Conservation (phyloP, 2,113 vertebrate genomes). For the Atherinomorus stipes region DNA sequence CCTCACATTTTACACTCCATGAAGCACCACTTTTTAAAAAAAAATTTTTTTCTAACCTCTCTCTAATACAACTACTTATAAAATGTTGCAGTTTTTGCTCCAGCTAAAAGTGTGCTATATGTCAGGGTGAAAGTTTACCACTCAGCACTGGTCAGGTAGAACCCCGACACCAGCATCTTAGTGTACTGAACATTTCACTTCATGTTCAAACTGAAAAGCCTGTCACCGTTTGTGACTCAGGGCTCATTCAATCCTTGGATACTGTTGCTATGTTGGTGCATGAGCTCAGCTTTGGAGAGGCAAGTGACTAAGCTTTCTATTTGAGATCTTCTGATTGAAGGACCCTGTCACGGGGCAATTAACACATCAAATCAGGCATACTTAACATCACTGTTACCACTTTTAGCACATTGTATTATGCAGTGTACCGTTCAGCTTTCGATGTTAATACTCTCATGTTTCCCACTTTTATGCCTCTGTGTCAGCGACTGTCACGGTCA, state of each 20-base stretch:
- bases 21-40: constrained; percentile 49
- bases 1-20: constrained; percentile 66
- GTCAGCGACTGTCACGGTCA: not conserved
- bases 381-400: not conserved
- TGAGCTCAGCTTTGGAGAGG: constrained; percentile 3
- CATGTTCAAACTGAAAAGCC: constrained; percentile 29
- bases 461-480: not conserved
- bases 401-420: not conserved
- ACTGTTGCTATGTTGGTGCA: constrained; percentile 22
- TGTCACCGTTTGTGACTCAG: constrained; percentile 21
- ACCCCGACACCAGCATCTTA: not conserved
- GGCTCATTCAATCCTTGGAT: constrained; percentile 23
- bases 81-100: constrained; percentile 47
- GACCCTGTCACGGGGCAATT: constrained; percentile 3
- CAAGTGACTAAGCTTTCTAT: not conserved
- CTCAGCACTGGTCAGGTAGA: constrained; percentile 9
- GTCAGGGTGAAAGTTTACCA: constrained; percentile 39
- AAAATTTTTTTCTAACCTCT: constrained; percentile 17
- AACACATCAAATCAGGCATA: constrained; percentile 2
- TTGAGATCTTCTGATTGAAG: constrained; percentile 15
- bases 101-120: constrained; percentile 19
- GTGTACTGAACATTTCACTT: constrained; percentile 23
- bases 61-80: constrained; percentile 37
- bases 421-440: not conserved
- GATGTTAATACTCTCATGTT: not conserved